These are phyloP conservation scores for Lucilia cuprina DNA, from an alignment of 1,140 invertebrate species.

Conservation along the genomic window DNA sequence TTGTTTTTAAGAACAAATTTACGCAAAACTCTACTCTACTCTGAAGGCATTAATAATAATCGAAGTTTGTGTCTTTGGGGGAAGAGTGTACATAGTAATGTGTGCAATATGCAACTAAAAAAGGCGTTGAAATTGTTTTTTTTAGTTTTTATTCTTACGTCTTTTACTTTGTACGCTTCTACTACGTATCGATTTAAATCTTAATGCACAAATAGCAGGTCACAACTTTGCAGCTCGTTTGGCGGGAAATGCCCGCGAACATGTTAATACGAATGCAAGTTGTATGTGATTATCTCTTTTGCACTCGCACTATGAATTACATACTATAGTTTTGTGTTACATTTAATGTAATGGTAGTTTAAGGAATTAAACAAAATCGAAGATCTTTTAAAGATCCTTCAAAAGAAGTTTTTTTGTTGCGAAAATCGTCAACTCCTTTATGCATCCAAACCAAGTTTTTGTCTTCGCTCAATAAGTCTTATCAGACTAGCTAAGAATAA, in stretches of 20 bases:
- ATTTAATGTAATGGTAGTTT: background rate
- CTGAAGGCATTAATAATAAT: slow-evolving; percentile 22
- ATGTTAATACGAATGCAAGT: slow-evolving; percentile 21
- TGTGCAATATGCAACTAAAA: background rate
- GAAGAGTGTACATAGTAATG: background rate
- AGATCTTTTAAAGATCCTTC: too few species aligned
- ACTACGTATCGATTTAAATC: slow-evolving; percentile 21
- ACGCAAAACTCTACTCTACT: background rate
- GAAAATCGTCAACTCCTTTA: too few species aligned
- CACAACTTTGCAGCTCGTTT: slow-evolving; percentile 40
- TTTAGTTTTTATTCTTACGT: background rate
- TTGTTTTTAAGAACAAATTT: background rate
- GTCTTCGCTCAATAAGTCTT: too few species aligned
- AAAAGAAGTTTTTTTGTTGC: too few species aligned
- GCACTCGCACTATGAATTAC: background rate
- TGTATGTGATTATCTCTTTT: slow-evolving; percentile 14
- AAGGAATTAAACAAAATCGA: background rate
- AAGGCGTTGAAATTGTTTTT: slow-evolving; percentile 5
- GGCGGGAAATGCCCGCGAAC: slow-evolving; percentile 31
- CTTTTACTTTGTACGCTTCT: too few species aligned
- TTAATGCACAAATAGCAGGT: slow-evolving; percentile 38
- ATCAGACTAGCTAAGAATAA: too few species aligned
- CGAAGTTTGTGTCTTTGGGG: slow-evolving; percentile 21
- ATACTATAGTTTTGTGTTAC: background rate
- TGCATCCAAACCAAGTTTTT: too few species aligned